Evolutionary conservation across 2,797 vertebrate genomes (phyloP), one percentile per base, ranked within the genome.

Genomic region (Malurus splendens): DNA sequence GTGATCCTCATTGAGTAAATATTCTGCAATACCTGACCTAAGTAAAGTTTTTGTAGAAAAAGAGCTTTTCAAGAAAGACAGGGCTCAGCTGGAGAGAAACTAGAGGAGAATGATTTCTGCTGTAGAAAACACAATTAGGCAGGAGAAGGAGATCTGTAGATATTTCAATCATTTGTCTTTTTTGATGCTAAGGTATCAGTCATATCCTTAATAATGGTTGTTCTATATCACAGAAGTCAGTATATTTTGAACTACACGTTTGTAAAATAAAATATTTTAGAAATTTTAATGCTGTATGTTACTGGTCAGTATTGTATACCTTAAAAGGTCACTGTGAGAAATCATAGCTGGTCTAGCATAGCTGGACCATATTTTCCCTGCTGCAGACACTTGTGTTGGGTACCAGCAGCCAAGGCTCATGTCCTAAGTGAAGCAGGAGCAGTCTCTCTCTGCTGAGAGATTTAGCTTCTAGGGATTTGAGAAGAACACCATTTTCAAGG

Each of bases 21-120:
- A 48, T 28, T 48, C 10, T 57, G 24, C 36, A 28, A 30, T 57
- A 2, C 30, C 24, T 78, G 36, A 48, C 24, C 15, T 28, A 41
- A 18, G 12, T 7, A 32, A 47, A 65, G 10, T 48, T 52, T 48
- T 0, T 0, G 36, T 13, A 24, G 7, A 45, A 33, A 48, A 32
- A 28, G 28, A 56, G 2, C 12, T 24, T 78, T 33, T 41, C 33
- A 57, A 30, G 44, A 78, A 45, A 78, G 12, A 66, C 56, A 3
- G 6, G 6, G 10, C 10, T 30, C 15, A 41, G 1, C 36, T 41
- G 30, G 51, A 48, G 11, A 45, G 15, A 24, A 10, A 41, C 15
- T 23, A 24, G 15, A 56, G 24, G 19, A 48, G 15, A 48, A 9
- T 19, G 7, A 48, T 41, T 56, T 66, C 24, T 48, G 6, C 24